Percentiles rank a stretch among this genome's conserved stretches.
Conservation (phyloP, 2,888 invertebrate species). For the Elysia crispata region DNA sequence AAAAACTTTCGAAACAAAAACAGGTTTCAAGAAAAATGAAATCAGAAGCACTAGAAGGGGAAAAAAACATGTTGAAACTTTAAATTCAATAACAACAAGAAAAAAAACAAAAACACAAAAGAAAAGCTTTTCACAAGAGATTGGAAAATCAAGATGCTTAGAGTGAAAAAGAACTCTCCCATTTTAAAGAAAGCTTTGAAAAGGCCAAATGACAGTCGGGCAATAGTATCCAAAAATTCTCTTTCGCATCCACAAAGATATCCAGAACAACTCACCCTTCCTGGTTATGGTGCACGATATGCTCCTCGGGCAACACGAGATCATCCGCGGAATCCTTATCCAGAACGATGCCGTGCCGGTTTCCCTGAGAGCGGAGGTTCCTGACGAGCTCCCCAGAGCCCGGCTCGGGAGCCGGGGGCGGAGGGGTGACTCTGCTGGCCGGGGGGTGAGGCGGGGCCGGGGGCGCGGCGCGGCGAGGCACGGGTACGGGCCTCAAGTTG, state of each 20-base stretch:
- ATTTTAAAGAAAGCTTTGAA: too few species aligned
- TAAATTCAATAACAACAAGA: too few species aligned
- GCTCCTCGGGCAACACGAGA: slow-evolving; percentile 44
- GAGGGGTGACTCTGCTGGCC: neutral
- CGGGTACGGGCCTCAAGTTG: slow-evolving; percentile 47
- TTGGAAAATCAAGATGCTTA: too few species aligned
- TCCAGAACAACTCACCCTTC: slow-evolving; percentile 23
- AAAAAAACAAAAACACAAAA: too few species aligned
- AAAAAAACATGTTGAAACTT: too few species aligned
- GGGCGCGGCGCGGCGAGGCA: slow-evolving; percentile 56
- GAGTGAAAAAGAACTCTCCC: too few species aligned
- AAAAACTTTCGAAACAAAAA: too few species aligned
- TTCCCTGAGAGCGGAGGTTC: neutral
- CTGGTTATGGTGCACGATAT: slow-evolving; percentile 28
- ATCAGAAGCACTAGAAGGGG: too few species aligned
- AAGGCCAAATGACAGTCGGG: too few species aligned
- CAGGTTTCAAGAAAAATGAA: too few species aligned
- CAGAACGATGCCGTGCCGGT: neutral
- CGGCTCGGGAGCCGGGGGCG: slow-evolving; percentile 55
- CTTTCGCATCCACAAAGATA: neutral
- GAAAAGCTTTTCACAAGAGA: too few species aligned
- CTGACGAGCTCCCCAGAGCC: slow-evolving; percentile 31
- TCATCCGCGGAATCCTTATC: slow-evolving; percentile 37
- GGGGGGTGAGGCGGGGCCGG: slow-evolving; percentile 48
- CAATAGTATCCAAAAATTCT: too few species aligned